Conservation (phyloP, 2,797 vertebrate species). For the Syngnathus rostellatus region DNA sequence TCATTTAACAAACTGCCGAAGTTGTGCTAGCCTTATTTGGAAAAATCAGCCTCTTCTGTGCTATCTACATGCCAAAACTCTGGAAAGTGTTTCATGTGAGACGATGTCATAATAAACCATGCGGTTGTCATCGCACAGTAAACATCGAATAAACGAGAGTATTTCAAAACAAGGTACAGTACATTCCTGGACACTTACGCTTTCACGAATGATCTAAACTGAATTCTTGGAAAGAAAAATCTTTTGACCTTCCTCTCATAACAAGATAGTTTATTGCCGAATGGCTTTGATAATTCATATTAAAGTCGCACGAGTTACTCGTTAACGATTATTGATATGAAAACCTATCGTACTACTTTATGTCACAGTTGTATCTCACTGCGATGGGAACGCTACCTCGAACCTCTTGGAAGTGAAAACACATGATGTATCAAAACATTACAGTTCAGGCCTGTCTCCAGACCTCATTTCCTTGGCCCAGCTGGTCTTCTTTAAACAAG, state of each 20-base stretch:
- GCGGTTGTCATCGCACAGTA: slow-evolving; percentile 36
- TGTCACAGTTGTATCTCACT: background rate
- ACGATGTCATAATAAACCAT: slow-evolving; percentile 22
- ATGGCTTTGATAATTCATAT: background rate
- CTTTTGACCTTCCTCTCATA: slow-evolving; percentile 26
- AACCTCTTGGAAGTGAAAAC: background rate
- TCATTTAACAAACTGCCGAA: background rate
- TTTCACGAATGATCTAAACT: slow-evolving; percentile 42
- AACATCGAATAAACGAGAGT: background rate
- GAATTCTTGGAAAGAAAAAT: slow-evolving; percentile 25
- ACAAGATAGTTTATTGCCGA: background rate
- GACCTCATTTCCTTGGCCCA: slow-evolving; percentile 2
- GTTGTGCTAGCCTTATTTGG: background rate
- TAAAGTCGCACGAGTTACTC: background rate
- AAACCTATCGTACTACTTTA: background rate
- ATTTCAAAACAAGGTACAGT: slow-evolving; percentile 39
- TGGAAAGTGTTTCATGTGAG: slow-evolving; percentile 22
- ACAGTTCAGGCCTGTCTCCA: background rate
- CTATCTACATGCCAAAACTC: slow-evolving; percentile 21
- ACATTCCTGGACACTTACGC: slow-evolving; percentile 55
- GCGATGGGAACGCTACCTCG: background rate
- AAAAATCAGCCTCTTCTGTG: slow-evolving; percentile 8
- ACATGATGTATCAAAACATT: slow-evolving; percentile 3
- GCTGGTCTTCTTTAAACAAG: background rate
- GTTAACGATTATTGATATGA: background rate